Evolutionary conservation across 2,888 invertebrate species (phyloP).

Genomic region (Bibio marci): DNA sequence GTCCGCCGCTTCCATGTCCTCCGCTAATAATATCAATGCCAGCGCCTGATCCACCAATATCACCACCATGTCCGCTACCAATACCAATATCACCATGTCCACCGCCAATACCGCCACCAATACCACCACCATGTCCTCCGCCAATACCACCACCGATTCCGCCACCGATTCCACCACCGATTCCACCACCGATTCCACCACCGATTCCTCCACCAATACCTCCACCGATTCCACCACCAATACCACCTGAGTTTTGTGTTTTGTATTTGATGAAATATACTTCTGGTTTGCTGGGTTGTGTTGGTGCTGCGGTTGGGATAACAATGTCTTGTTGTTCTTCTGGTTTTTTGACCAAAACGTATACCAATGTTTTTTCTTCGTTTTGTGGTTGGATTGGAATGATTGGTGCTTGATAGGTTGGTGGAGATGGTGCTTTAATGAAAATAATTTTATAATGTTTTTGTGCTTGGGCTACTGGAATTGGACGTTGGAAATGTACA

Average conservation of each 20-base stretch:
- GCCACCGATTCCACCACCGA: constrained; percentile 12
- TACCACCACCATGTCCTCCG: not conserved
- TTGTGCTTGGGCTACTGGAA: constrained; percentile 55
- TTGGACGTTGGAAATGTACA: constrained; percentile 41
- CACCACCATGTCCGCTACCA: constrained; percentile 1
- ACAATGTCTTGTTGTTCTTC: constrained; percentile 68
- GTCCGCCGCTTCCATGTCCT: constrained; percentile 14
- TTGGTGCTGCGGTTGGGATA: constrained; percentile 60
- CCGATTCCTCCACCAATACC: constrained; percentile 12
- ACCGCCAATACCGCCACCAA: not conserved
- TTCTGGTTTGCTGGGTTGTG: constrained; percentile 75
- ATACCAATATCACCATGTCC: not conserved
- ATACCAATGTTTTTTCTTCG: constrained; percentile 76
- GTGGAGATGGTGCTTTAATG: constrained; percentile 77
- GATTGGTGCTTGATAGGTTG: constrained; percentile 63
- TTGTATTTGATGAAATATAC: constrained; percentile 60
- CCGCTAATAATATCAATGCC: constrained; percentile 3
- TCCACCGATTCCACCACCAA: constrained; percentile 15
- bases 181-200: constrained; percentile 11
- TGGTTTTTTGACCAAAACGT: constrained; percentile 76
- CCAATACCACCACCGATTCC: constrained; percentile 4
- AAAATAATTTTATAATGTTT: constrained; percentile 87
- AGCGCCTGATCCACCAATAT: constrained; percentile 1
- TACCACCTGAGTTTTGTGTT: constrained; percentile 27
- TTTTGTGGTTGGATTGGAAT: constrained; percentile 67